Evolutionary conservation across 2,888 invertebrate species (phyloP), one percentile per base, ranked within the genome.

Genomic region (Stenchaetothrips biformis): DNA sequence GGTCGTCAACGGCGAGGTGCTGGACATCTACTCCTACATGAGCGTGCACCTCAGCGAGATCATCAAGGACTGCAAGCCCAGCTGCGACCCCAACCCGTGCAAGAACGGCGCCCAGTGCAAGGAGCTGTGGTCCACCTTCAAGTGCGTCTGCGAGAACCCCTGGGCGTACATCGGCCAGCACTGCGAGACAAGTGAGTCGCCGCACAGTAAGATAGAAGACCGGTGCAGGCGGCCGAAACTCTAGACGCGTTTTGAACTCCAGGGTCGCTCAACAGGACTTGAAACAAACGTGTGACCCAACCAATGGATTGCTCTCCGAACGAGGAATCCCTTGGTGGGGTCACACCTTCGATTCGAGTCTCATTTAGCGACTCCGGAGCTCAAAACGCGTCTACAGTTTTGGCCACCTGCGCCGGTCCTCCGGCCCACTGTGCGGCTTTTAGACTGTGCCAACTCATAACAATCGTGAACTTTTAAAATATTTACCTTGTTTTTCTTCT

Each of bases 61-160:
- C 82, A 95, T 95, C 82, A 94, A 94, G 86, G 96, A 96, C 86
- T 98, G 98, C 86, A 95, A 95, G 85, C 96, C 97, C 0, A 96
- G 96, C 0, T 98, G 98, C 87, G 95, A 95, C 83, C 96, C 96
- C 0, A 96, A 96, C 86, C 97, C 97, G 11, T 98, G 97, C 86
- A 92, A 94, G 86, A 97, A 98, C 86, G 95, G 93, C 78, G 97
- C 96, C 0, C 92, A 91, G 82, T 98, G 95, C 86, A 95, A 95
- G 84, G 96, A 97, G 86, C 88, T 94, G 0, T 97, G 97, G 97
- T 96, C 95, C 82, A 93, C 93, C 49, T 97, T 96, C 84, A 93
- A 94, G 85, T 98, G 98, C 86, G 93, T 95, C 83, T 98, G 98
- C 88, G 93, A 93, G 83, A 97, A 97, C 87, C 92, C 92, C 74